These are phyloP conservation scores for Daubentonia madagascariensis DNA, from an alignment of 2,113 vertebrate genomes.

Conservation along the genomic window DNA sequence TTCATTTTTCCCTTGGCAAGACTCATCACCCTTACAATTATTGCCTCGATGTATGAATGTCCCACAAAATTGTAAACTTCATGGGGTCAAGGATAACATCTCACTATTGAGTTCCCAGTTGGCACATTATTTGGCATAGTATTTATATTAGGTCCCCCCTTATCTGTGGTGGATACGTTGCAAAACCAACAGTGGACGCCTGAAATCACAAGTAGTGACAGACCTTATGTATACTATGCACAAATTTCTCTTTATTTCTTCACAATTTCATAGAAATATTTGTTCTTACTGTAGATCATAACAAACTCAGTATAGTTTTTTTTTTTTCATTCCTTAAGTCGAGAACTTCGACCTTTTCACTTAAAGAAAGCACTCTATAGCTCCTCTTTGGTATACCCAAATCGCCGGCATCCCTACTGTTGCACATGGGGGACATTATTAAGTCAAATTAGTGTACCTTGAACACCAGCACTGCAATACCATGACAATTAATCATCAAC, in stretches of 20 bases:
- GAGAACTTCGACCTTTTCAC: neutral
- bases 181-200: neutral
- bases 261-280: neutral
- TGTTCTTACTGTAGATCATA: neutral
- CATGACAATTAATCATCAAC: neutral
- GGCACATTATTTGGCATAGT: neutral
- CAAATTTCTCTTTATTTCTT: neutral
- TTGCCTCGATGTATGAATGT: neutral
- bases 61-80: neutral
- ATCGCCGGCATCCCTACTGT: neutral
- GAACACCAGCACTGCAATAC: neutral
- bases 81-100: neutral
- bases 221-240: neutral
- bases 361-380: neutral
- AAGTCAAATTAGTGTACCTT: neutral
- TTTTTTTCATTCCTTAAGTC: neutral
- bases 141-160: neutral
- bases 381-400: neutral
- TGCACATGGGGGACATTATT: neutral
- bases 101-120: neutral
- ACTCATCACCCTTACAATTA: neutral
- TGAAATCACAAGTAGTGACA: neutral
- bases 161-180: neutral
- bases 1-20: neutral
- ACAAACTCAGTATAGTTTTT: neutral